Conservation (phyloP, 2,113 vertebrate species). For the Podocnemis expansa region DNA sequence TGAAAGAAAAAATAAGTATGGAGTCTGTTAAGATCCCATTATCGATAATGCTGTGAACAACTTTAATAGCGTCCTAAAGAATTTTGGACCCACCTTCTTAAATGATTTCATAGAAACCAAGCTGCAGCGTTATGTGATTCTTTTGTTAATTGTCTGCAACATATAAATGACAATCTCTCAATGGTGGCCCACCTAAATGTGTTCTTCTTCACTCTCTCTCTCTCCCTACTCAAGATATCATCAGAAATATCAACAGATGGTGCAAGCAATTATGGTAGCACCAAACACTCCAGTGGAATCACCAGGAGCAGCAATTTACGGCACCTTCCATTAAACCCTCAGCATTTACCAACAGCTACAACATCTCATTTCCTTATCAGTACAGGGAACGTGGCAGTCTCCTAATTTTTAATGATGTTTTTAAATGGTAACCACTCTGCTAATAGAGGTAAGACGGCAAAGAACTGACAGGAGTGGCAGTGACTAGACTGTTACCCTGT, state of each 20-base stretch:
- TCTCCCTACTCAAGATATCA: neutral
- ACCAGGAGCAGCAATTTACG: neutral
- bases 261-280: neutral
- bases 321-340: neutral
- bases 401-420: neutral
- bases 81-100: neutral
- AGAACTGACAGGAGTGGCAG: neutral
- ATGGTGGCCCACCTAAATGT: too few species aligned
- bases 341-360: neutral
- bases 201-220: neutral
- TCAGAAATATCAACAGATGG: neutral
- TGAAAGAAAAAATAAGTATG: neutral
- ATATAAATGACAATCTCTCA: too few species aligned
- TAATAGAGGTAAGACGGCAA: neutral
- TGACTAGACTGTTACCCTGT: neutral
- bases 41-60: neutral
- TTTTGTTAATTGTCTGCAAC: neutral
- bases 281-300: neutral
- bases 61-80: neutral
- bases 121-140: neutral
- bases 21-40: neutral
- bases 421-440: neutral
- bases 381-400: neutral
- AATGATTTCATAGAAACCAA: neutral
- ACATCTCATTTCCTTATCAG: neutral